Evolutionary conservation across 2,888 invertebrate genomes (phyloP).

Genomic region (Trisateles emortualis): DNA sequence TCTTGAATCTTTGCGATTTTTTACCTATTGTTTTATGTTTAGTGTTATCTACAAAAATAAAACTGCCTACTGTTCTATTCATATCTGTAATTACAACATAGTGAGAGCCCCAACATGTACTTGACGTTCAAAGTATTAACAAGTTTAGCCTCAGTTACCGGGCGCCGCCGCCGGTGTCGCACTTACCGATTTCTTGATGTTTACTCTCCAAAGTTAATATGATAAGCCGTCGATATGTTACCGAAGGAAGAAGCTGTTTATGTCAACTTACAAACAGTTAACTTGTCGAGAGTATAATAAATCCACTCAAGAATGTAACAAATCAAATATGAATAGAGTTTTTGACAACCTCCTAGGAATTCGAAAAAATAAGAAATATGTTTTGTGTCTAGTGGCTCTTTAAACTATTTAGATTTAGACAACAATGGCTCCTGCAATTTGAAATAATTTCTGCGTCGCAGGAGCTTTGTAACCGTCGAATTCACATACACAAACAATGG

Average conservation of each 20-base stretch:
- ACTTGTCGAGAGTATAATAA: neutral
- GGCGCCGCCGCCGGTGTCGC: neutral
- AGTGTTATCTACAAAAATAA: no score
- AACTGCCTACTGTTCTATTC: no score
- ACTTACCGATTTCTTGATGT: neutral
- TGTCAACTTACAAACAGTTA: slow-evolving; percentile 4
- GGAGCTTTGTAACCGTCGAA: no score
- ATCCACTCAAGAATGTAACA: slow-evolving; percentile 6
- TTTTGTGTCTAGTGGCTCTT: no score
- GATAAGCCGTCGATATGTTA: slow-evolving; percentile 6
- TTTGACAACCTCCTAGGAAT: neutral
- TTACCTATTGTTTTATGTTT: no score
- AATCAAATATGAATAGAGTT: slow-evolving; percentile 9
- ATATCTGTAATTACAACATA: no score
- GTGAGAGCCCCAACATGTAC: no score
- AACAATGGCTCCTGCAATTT: no score
- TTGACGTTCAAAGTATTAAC: slow-evolving; percentile 1
- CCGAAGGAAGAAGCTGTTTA: neutral
- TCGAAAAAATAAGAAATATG: neutral
- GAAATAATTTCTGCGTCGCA: no score
- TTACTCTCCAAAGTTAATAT: slow-evolving; percentile 3
- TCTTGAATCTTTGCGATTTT: no score
- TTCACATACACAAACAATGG: no score
- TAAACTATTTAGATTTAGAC: no score
- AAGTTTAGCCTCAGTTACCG: neutral